Conservation (phyloP, 2,113 vertebrate species). For the Empidonax traillii region DNA sequence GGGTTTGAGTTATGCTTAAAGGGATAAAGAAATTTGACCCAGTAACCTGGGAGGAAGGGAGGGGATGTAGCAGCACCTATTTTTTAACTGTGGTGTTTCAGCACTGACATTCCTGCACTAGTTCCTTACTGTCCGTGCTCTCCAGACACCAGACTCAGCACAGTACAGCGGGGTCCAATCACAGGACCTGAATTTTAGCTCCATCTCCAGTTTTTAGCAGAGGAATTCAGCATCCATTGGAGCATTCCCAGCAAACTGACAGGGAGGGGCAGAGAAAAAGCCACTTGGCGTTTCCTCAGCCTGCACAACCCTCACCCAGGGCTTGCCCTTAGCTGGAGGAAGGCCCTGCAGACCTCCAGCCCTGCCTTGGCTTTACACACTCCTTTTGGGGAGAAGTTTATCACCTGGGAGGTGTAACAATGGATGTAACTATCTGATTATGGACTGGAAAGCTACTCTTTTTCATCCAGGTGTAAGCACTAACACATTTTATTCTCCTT, state of each 20-base stretch:
- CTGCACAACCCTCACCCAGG: not conserved
- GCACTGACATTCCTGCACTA: not conserved
- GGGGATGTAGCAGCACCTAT: not conserved
- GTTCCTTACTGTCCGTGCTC: accelerated
- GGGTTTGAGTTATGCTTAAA: not conserved
- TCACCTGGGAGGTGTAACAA: not conserved
- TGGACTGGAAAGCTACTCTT: accelerated
- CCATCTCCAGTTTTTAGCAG: not conserved
- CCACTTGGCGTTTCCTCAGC: accelerated
- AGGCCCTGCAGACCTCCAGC: not conserved
- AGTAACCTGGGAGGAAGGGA: not conserved
- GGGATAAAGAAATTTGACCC: not conserved
- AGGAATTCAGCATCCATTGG: not conserved
- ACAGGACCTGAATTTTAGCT: not conserved
- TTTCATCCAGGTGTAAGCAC: not conserved
- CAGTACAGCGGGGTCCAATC: not conserved
- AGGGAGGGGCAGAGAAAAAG: not conserved
- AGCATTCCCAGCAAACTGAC: not conserved
- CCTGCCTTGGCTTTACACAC: not conserved
- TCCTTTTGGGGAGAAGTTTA: not conserved
- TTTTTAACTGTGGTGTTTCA: not conserved
- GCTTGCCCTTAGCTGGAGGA: not conserved
- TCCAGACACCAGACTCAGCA: accelerated
- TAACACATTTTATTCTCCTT: not conserved
- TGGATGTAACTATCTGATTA: not conserved